These are phyloP conservation scores for Poecilus cupreus DNA, from an alignment of 2,888 invertebrate genomes.

Conservation along the genomic window DNA sequence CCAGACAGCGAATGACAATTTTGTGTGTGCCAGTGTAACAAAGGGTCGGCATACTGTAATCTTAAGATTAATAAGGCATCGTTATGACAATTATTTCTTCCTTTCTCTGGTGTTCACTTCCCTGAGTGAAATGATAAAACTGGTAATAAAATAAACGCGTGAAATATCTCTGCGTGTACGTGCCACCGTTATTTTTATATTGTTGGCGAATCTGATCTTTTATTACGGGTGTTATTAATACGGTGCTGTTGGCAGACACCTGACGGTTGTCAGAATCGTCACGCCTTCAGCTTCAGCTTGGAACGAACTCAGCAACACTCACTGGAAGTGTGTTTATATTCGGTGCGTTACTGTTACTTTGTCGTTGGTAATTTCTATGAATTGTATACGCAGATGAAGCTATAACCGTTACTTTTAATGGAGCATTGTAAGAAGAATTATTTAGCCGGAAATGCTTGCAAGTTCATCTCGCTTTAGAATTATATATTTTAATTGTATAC, in stretches of 20 bases:
- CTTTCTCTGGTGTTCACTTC: not conserved
- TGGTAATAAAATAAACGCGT: not conserved
- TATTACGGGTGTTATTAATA: constrained; percentile 32
- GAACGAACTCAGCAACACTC: not conserved
- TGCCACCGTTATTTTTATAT: constrained; percentile 35
- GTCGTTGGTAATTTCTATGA: constrained; percentile 43
- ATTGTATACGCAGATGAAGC: constrained; percentile 48
- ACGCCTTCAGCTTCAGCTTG: not conserved
- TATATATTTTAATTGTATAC: constrained; percentile 8
- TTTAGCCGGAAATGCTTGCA: constrained; percentile 29
- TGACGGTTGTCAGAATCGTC: constrained; percentile 18
- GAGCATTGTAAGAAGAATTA: constrained; percentile 20
- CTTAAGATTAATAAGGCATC: no score
- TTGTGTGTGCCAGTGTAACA: no score
- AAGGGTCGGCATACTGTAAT: no score
- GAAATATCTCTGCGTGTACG: not conserved
- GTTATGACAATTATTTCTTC: no score
- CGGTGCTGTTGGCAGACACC: constrained; percentile 2
- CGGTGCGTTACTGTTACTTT: constrained; percentile 54
- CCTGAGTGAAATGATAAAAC: constrained; percentile 17
- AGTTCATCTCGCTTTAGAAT: not conserved
- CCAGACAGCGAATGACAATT: no score
- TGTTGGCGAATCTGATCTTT: constrained; percentile 27
- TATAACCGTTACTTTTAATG: constrained; percentile 41
- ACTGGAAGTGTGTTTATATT: constrained; percentile 21